Conservation (phyloP, 2,113 vertebrate genomes). For the Chamaetylas fuelleborni region DNA sequence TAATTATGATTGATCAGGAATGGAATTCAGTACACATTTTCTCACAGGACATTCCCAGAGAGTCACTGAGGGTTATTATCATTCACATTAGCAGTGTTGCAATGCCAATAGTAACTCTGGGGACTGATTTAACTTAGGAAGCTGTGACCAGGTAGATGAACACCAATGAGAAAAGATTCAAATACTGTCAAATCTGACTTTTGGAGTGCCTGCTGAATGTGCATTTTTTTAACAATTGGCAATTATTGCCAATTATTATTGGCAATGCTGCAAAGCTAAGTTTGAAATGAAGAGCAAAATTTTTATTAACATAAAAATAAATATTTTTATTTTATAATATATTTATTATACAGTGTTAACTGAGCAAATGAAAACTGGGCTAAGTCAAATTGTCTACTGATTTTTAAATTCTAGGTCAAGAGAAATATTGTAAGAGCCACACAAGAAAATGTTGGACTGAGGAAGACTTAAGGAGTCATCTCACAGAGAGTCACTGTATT, state of each 20-base stretch:
- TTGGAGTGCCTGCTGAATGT: neutral
- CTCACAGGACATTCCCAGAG: neutral
- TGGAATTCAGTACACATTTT: neutral
- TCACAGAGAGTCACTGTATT: neutral
- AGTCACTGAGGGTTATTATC: neutral
- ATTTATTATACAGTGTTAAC: neutral
- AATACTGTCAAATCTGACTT: neutral
- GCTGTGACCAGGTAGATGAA: neutral
- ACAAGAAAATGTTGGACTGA: neutral
- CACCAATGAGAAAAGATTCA: neutral
- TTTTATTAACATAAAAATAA: neutral
- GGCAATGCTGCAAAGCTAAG: neutral
- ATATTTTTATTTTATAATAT: neutral
- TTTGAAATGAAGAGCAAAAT: neutral
- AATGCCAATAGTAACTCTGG: neutral
- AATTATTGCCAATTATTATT: neutral
- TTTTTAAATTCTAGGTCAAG: neutral
- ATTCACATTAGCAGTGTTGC: neutral
- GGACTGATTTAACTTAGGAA: neutral
- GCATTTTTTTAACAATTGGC: neutral
- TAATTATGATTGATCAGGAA: neutral
- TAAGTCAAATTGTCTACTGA: neutral
- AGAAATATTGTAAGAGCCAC: neutral
- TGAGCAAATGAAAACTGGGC: neutral
- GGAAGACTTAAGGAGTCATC: neutral